Percentiles rank a stretch among this genome's conserved stretches.
Evolutionary conservation across 2,113 vertebrate genomes (phyloP).

Genomic region (Rhabdornis inornatus): DNA sequence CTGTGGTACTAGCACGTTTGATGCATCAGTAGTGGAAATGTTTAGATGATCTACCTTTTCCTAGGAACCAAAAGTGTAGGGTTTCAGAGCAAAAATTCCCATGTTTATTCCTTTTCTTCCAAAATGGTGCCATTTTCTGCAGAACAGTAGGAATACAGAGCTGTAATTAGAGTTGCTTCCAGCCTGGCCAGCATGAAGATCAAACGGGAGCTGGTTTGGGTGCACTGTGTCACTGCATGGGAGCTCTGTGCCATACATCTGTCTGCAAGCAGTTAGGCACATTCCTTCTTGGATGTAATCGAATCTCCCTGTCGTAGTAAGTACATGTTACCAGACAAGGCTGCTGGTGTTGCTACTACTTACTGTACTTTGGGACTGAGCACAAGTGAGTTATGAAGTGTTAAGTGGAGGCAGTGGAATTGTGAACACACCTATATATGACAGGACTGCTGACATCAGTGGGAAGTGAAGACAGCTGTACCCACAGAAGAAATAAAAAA

Average conservation of each 20-base stretch:
- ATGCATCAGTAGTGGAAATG: not conserved
- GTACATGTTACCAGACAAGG: conserved; percentile 54
- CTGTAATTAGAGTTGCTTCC: not conserved
- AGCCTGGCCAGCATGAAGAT: not conserved
- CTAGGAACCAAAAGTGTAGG: not conserved
- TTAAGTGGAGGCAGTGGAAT: conserved; percentile 49
- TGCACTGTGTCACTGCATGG: not conserved
- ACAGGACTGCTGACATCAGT: conserved; percentile 58
- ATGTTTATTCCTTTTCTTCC: not conserved
- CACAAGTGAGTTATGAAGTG: conserved; percentile 48
- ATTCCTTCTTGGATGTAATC: conserved; percentile 51
- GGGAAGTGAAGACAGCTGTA: conserved; percentile 57
- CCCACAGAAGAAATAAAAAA: conserved; percentile 43
- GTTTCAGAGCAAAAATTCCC: not conserved
- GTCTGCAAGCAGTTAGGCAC: conserved; percentile 62
- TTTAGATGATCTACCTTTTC: not conserved
- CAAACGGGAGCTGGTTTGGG: not conserved
- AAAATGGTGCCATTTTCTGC: not conserved
- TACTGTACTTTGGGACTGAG: not conserved
- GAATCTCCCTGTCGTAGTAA: conserved; percentile 39
- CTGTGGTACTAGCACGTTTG: not conserved
- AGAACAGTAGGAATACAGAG: not conserved
- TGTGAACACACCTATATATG: conserved; percentile 46
- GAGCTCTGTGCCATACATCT: conserved; percentile 52
- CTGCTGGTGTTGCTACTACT: conserved; percentile 37